Evolutionary conservation across 1,140 invertebrate species (phyloP), one percentile per base, ranked within the genome.

Genomic region (Akabosia matsudoensis): DNA sequence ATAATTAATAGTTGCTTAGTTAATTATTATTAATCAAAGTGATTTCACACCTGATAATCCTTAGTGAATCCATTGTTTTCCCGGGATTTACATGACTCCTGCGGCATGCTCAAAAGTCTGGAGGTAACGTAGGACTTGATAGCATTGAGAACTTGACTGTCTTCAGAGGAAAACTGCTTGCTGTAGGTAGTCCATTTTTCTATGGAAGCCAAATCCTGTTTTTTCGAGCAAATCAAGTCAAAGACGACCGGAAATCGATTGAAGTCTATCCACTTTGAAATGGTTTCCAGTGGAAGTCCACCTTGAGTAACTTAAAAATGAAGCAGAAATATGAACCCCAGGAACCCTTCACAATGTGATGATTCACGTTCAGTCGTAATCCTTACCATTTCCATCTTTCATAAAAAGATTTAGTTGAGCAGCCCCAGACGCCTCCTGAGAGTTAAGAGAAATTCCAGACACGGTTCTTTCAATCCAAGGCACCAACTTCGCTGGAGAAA

Each of bases 331-430:
- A 2, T 3, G 26, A 24, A 24, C n/a, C 34, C 31, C 1, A n/a
- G 7, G 37, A 33, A n/a, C 67, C n/a, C 4, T 52, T 26, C 18
- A 45, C 22, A 54, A 14, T 74, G 37, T 74, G 24, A 30, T 67
- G 2, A 37, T 56, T 56, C n/a, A 56, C 4, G 22, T 67, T 28
- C 28, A 28, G 61, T 30, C 31, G 61, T 4, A 28, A 30, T 67
- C 24, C 24, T 61, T 78, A 81, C 80, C 78, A 70, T 81, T 79
- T 70, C 80, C 80, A 75, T 81, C 80, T 34, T 81, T 81, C 16
- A 81, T 26, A 13, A 81, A 45, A 18, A 81, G 61, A 37, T 78
- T 77, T 33, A 79, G 31, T 61, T 79, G 80, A 37, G 70, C 37
- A 37, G n/a, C 2, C 13, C 16, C 16, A 3, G 13, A 2, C 4